Evolutionary conservation across 2,113 vertebrate species (phyloP).

Genomic region (Pan troglodytes): DNA sequence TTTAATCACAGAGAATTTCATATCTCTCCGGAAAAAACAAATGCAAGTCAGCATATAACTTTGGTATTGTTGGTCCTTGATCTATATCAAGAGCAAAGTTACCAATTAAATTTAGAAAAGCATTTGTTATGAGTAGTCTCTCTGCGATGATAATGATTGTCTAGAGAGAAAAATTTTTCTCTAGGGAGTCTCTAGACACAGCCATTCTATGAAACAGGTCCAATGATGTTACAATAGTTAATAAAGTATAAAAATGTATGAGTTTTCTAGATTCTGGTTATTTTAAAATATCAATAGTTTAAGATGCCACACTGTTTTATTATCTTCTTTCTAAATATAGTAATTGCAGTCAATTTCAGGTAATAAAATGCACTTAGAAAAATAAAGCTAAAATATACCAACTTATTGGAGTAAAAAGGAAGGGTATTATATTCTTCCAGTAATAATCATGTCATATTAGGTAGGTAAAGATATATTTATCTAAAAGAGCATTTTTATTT

Average conservation of each 20-base stretch:
- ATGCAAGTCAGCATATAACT: not conserved
- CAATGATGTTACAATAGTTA: not conserved
- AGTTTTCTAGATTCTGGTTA: not conserved
- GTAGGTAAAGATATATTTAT: not conserved
- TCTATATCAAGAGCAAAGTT: not conserved
- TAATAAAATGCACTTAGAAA: not conserved
- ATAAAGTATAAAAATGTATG: not conserved
- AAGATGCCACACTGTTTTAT: not conserved
- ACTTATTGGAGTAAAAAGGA: not conserved
- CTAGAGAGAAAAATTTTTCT: not conserved
- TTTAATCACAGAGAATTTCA: not conserved
- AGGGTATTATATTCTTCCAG: not conserved
- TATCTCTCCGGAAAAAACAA: not conserved
- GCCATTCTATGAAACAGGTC: not conserved
- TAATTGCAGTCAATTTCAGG: not conserved
- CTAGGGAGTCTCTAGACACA: not conserved
- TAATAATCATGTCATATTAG: not conserved
- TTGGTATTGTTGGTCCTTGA: not conserved
- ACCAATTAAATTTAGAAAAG: not conserved
- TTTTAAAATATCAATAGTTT: not conserved
- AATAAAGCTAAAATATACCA: not conserved
- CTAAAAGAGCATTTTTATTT: not conserved
- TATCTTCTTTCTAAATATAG: not conserved
- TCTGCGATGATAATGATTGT: not conserved
- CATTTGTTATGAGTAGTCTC: not conserved